phyloP scores from a whole-genome alignment of 1,140 invertebrate genomes.

The Leptinotarsa defecta region DNA sequence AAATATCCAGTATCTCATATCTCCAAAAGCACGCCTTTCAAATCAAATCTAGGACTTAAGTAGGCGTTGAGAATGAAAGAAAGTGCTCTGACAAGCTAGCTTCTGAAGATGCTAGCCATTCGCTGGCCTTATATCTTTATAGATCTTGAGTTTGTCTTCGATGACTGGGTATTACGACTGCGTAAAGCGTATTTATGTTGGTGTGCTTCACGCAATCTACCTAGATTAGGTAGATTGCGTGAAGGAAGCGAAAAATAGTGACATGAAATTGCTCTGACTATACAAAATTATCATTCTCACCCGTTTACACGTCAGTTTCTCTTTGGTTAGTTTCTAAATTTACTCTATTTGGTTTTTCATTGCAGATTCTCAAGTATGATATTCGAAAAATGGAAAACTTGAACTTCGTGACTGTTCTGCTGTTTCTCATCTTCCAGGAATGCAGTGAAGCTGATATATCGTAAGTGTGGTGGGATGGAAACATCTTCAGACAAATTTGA shows the following conservation, averaged over 20 bases:
- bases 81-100: neutral
- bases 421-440: conserved; percentile 10
- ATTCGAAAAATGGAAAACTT: conserved; percentile 2
- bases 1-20: too few species aligned
- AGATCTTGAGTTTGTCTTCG: too few species aligned
- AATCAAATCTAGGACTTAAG: too few species aligned
- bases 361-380: neutral
- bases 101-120: neutral
- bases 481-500: neutral
- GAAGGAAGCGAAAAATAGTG: too few species aligned
- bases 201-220: too few species aligned
- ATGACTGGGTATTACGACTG: too few species aligned
- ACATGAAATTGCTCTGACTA: too few species aligned
- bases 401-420: neutral
- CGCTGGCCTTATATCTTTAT: neutral
- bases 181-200: too few species aligned
- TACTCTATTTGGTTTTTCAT: conserved; percentile 1
- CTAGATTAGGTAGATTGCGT: neutral
- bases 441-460: conserved; percentile 14
- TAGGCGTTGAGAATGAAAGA: too few species aligned
- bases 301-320: too few species aligned
- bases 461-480: neutral
- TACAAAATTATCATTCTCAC: too few species aligned
- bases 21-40: too few species aligned
- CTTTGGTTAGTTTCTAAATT: neutral